Base-by-base conservation (phyloP, 1,140 invertebrate genomes). In the Mamestra configurata region DNA sequence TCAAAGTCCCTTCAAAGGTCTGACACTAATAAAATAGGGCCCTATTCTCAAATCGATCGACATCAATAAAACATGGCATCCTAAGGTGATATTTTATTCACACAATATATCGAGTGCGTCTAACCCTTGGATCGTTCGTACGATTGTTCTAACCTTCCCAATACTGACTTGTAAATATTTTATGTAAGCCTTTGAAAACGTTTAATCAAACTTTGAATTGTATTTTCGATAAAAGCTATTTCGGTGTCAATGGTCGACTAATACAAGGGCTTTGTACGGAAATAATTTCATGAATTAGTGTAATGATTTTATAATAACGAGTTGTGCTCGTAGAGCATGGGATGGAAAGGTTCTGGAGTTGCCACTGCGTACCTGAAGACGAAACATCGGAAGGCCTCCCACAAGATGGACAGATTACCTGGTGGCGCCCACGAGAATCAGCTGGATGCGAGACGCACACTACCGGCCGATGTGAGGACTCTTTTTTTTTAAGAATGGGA, bases 61-160 rank as follows among this genome's bases (percentile, higher is more conserved):
- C 5, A 57, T 57, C 22, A 57, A 57, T 57, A 57, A 57, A 27
- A 57, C 53, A 57, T 57, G 3, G 53, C 10, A 57, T 24, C 10
- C 11, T 24, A 3, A 57, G 24, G 53, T 15, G 10, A 57, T 57
- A 57, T 57, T 15, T 57, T 15, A 57, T 57, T 57, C 53, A 57
- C 1, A 13, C 53, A 5, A 57, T 24, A 24, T 57, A 57, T 57
- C 20, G 53, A 24, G 53, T 27, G 22, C 53, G 22, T 5, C 10
- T 24, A 13, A 24, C 10, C 24, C 53, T 57, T 3, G 1, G 22
- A 57, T 57, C 20, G 53, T 27, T 27, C 13, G 22, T 57, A 57
- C 53, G 22, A 57, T 57, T 57, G 53, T 24, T 57, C 27, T 57
- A 57, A 57, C 53, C 53, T 57, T 57, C 8, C 20, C 10, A 13